Evolutionary conservation across 2,888 invertebrate genomes (phyloP), one percentile per base, ranked within the genome.

Genomic region (Amphipoea oculea): DNA sequence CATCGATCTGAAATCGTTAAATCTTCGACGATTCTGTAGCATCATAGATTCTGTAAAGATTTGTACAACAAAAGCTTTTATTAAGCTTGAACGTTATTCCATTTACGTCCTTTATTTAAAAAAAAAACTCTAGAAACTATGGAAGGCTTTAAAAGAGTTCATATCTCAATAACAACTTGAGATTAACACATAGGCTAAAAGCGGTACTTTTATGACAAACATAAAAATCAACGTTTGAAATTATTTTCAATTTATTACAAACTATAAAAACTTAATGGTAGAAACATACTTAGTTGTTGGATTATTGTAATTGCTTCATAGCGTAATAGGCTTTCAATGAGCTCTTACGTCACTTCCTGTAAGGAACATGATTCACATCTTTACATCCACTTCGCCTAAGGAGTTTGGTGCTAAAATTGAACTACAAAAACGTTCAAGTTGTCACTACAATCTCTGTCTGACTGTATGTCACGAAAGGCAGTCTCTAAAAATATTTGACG

Each of bases 121-220:
- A 62, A 73, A 23, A 36, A 20, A 29, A 57, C 5, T 29, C 29
- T 4, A 51, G 20, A 23, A 45, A 11, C 11, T n/a, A 73, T 51
- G 14, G 40, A 17, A 11, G n/a, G 4, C 1, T n/a, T 54, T 20
- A 20, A 42, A 71, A 57, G 4, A 60, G 2, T 60, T 40, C 7
- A 12, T 29, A 42, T 75, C 45, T 23, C 11, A 42, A 20, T 14
- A 14, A 70, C 51, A 72, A 60, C 36, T n/a, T 48, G 12, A 48
- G 4, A 36, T 65, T 76, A 20, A 17, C 6, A 48, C 42, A 29
- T 63, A 42, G 23, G 29, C 29, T 63, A 65, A 20, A 66, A 78
- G 20, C 48, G 36, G 77, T 81, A 81, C 57, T 78, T 79, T 87
- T 76, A 87, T 73, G 20, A 20, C 7, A 36, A 45, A 67, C 67